Percentiles rank a stretch among this genome's conserved stretches.
These are phyloP conservation scores for Platynereis dumerilii DNA, from an alignment of 2,888 invertebrate species.

Conservation along the genomic window DNA sequence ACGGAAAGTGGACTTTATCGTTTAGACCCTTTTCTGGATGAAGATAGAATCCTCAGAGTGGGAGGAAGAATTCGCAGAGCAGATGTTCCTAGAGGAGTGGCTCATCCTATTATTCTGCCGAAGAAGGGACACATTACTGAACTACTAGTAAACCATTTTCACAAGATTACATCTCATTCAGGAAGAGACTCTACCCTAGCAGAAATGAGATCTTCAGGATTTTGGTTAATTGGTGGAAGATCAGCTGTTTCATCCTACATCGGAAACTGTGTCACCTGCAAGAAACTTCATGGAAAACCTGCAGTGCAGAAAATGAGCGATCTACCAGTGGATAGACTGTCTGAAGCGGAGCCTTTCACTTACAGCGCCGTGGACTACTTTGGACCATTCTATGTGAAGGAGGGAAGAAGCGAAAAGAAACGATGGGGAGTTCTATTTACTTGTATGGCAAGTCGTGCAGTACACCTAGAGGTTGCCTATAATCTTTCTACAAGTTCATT, in stretches of 20 bases:
- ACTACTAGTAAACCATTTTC: constrained; percentile 33
- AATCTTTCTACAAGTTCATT: background rate
- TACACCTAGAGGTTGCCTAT: constrained; percentile 17
- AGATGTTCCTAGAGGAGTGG: constrained; percentile 7
- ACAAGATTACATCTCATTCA: constrained; percentile 33
- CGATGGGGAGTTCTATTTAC: constrained; percentile 41
- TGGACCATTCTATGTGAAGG: constrained; percentile 42
- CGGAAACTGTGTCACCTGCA: constrained; percentile 24
- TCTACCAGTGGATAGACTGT: constrained; percentile 38
- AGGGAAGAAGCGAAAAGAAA: constrained; percentile 41
- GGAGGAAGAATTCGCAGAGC: constrained; percentile 25
- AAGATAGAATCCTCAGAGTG: constrained; percentile 27
- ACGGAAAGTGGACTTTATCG: too few species aligned
- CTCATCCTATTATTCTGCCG: constrained; percentile 29
- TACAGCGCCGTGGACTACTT: constrained; percentile 43
- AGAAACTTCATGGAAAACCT: constrained; percentile 15
- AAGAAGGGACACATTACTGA: constrained; percentile 20
- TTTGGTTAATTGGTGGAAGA: constrained; percentile 22
- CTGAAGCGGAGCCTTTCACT: constrained; percentile 39
- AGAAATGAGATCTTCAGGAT: constrained; percentile 36
- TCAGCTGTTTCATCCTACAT: constrained; percentile 17
- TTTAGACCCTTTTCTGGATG: constrained; percentile 29
- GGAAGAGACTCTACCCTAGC: constrained; percentile 38
- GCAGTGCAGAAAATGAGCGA: constrained; percentile 34
- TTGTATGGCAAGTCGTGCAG: constrained; percentile 13